Conservation (phyloP, 2,888 invertebrate genomes). For the Caenorhabditis sulstoni region DNA sequence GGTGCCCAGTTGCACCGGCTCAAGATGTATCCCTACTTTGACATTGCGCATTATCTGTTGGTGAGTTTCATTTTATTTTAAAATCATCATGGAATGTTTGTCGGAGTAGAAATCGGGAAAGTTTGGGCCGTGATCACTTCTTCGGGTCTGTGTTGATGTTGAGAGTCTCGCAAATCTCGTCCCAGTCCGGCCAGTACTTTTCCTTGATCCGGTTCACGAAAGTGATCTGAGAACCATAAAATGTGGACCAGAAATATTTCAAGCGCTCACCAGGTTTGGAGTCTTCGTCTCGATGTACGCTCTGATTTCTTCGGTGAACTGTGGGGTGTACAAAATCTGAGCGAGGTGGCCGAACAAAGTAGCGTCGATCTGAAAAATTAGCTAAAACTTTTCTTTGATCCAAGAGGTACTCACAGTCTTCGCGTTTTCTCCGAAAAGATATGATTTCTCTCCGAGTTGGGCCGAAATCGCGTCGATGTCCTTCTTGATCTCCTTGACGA, state of each 20-base stretch:
- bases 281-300: slow-evolving; percentile 83
- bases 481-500: slow-evolving; percentile 78
- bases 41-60: slow-evolving; percentile 93
- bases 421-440: slow-evolving; percentile 64
- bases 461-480: slow-evolving; percentile 81
- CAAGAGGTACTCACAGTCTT: slow-evolving; percentile 69
- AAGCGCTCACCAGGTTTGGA: slow-evolving; percentile 60
- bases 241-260: background rate
- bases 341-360: slow-evolving; percentile 93
- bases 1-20: slow-evolving; percentile 98
- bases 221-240: background rate
- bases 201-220: slow-evolving; percentile 72
- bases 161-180: slow-evolving; percentile 21
- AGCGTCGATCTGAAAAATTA: slow-evolving; percentile 85
- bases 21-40: slow-evolving; percentile 99
- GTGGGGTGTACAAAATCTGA: slow-evolving; percentile 93
- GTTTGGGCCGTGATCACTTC: no score
- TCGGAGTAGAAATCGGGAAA: no score
- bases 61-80: slow-evolving; percentile 62
- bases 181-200: slow-evolving; percentile 77
- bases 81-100: background rate
- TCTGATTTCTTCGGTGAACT: slow-evolving; percentile 90
- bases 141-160: no score
- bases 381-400: background rate
- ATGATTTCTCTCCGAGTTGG: slow-evolving; percentile 78